phyloP scores from a whole-genome alignment of 2,888 invertebrate species.

The Ophraella communa region DNA sequence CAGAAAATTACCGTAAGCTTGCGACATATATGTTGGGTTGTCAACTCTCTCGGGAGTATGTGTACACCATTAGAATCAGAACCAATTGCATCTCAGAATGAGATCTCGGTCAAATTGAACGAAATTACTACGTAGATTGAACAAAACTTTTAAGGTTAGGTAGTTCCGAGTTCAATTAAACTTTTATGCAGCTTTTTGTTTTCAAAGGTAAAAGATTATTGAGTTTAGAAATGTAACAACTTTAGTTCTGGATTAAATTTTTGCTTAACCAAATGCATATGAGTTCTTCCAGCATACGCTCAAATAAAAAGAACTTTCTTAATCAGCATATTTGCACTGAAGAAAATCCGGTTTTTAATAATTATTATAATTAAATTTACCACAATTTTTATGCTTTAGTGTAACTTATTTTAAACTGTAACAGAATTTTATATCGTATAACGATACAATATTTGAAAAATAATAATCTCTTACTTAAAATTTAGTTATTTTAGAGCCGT shows the following conservation, averaged over 20 bases:
- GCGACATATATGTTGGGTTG: conserved; percentile 13
- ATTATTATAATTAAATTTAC: no score
- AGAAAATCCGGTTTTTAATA: no score
- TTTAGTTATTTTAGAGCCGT: no score
- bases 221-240: background rate
- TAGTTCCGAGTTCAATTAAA: conserved; percentile 3
- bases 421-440: no score
- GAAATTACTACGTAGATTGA: conserved; percentile 15
- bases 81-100: conserved; percentile 20
- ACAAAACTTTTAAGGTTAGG: conserved; percentile 26
- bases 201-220: background rate
- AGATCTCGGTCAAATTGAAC: conserved; percentile 26
- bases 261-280: background rate
- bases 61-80: conserved; percentile 24
- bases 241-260: background rate
- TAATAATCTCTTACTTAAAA: no score
- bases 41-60: conserved; percentile 18
- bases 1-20: background rate
- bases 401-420: no score
- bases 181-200: background rate
- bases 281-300: no score
- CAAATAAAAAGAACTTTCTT: no score
- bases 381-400: no score
- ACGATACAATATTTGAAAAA: no score
- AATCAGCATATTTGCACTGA: no score